phyloP scores from a whole-genome alignment of 2,113 vertebrate species.

The Oreotrochilus melanogaster region DNA sequence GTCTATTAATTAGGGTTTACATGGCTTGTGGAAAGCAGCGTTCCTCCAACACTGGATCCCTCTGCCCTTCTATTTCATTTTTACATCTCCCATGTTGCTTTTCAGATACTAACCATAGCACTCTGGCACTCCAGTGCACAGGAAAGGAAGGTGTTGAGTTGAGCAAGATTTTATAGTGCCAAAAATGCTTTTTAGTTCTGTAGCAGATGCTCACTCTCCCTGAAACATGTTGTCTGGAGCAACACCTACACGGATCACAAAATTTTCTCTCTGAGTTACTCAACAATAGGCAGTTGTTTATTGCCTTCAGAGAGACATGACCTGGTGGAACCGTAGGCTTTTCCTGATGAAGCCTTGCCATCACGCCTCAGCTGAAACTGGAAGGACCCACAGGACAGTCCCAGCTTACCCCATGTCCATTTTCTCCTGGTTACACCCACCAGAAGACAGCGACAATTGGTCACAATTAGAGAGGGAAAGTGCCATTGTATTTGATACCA shows the following conservation, averaged over 20 bases:
- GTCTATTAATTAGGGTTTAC: slow-evolving; percentile 76
- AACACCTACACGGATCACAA: background rate
- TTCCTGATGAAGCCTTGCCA: background rate
- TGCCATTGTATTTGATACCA: slow-evolving; percentile 44
- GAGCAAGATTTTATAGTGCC: background rate
- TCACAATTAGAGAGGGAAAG: slow-evolving; percentile 52
- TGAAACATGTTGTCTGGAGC: background rate
- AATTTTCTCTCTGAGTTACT: background rate
- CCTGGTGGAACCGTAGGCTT: background rate
- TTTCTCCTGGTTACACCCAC: slow-evolving; percentile 22
- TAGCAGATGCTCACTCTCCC: background rate
- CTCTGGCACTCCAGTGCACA: background rate
- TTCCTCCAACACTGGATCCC: slow-evolving; percentile 67
- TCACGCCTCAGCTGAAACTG: background rate
- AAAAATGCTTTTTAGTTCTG: background rate
- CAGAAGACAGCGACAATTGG: slow-evolving; percentile 46
- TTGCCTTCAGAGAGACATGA: background rate
- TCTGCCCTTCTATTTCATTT: slow-evolving; percentile 56
- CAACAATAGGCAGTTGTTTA: background rate
- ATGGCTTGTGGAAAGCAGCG: slow-evolving; percentile 64
- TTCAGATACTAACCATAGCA: background rate
- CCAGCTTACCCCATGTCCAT: background rate
- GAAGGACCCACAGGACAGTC: background rate
- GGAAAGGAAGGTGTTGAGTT: background rate
- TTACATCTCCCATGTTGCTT: slow-evolving; percentile 13